Conservation (phyloP, 2,797 vertebrate species). For the Enoplosus armatus region DNA sequence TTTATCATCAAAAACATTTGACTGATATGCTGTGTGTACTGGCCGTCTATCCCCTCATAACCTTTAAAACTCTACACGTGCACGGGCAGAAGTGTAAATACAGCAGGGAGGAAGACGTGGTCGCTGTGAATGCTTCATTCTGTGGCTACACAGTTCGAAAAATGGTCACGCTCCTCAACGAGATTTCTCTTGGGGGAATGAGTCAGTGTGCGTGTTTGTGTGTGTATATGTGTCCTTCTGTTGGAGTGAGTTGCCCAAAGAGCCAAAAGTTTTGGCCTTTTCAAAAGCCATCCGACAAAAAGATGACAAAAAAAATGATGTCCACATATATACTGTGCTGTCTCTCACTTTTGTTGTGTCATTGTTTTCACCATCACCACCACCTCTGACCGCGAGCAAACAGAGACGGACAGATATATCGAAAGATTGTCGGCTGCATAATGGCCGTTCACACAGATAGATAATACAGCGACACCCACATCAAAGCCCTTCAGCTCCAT, state of each 20-base stretch:
- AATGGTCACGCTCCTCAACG: conserved; percentile 18
- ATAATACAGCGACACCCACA: conserved; percentile 42
- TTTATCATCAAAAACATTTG: no score
- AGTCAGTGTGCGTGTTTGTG: not conserved
- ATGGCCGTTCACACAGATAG: conserved; percentile 16
- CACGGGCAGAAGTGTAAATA: not conserved
- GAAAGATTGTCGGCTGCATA: conserved; percentile 13
- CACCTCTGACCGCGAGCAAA: not conserved
- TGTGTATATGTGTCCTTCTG: not conserved
- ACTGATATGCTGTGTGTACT: not conserved
- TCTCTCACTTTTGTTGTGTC: not conserved
- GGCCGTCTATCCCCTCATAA: not conserved
- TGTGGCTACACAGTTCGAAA: conserved; percentile 30
- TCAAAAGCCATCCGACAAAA: conserved; percentile 9
- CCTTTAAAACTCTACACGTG: conserved; percentile 25
- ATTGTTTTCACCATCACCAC: not conserved
- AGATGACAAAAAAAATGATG: not conserved
- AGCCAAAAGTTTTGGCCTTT: conserved; percentile 14
- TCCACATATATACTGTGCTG: not conserved
- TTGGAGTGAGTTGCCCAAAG: not conserved
- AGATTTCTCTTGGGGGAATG: conserved; percentile 17
- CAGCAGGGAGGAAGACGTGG: conserved; percentile 15
- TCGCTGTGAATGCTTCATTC: conserved; percentile 28
- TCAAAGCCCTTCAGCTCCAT: conserved; percentile 49
- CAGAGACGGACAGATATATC: not conserved